Conservation (phyloP, 37 sponge, comb jelly and placozoan genomes). For the Ianthella basta region DNA sequence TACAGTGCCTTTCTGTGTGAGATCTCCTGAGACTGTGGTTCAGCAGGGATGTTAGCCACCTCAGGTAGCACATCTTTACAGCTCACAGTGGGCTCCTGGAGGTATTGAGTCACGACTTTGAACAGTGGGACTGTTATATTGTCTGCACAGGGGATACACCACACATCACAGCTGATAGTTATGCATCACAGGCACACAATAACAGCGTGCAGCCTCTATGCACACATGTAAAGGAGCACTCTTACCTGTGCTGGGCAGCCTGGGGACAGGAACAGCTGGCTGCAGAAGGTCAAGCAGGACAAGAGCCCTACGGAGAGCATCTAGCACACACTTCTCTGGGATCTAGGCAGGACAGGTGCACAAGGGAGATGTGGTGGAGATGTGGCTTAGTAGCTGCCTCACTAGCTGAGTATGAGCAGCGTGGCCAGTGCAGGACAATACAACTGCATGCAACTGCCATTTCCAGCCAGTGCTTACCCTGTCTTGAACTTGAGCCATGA, state of each 20-base stretch:
- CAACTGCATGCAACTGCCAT: neutral
- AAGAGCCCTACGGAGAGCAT: neutral
- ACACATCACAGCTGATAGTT: neutral
- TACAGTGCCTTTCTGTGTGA: slow-evolving; percentile 26
- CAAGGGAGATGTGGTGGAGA: too few species aligned
- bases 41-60: neutral
- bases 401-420: neutral
- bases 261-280: neutral
- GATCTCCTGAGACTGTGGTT: neutral
- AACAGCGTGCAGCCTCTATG: neutral
- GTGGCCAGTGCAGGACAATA: neutral
- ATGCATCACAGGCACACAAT: neutral
- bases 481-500: neutral
- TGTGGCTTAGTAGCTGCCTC: too few species aligned
- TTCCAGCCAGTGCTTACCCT: slow-evolving; percentile 2
- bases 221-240: neutral
- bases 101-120: neutral
- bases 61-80: neutral
- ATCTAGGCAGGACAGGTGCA: neutral
- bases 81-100: neutral
- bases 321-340: slow-evolving; percentile 14
- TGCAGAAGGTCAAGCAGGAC: slow-evolving; percentile 18
- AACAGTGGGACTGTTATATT: neutral
- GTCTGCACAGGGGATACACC: neutral
- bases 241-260: neutral